phyloP scores from a whole-genome alignment of 2,888 invertebrate species.

The Phrixothrix hirtus region DNA sequence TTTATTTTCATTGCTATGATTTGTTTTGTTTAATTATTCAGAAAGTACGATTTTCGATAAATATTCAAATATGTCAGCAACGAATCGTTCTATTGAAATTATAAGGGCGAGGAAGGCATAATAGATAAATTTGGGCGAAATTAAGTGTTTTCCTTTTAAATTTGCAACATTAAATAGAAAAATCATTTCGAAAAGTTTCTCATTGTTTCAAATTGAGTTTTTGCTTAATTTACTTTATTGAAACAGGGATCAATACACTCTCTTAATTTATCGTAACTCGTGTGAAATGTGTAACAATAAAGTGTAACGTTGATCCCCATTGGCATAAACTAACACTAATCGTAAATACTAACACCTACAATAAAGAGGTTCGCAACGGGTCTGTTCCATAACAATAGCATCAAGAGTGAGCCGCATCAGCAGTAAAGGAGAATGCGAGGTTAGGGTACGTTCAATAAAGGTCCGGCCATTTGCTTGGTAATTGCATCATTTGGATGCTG shows the following conservation, averaged over 20 bases:
- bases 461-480: slow-evolving; percentile 52
- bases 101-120: too few relatives aligned
- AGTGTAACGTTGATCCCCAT: slow-evolving; percentile 32
- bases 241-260: slow-evolving; percentile 12
- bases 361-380: slow-evolving; percentile 42
- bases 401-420: slow-evolving; percentile 41
- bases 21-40: slow-evolving; percentile 9
- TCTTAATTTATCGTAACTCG: slow-evolving; percentile 24
- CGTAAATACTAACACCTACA: slow-evolving; percentile 43
- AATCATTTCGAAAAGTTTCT: too few relatives aligned
- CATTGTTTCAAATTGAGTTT: too few relatives aligned
- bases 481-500: slow-evolving; percentile 58
- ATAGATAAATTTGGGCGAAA: too few relatives aligned
- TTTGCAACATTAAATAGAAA: too few relatives aligned
- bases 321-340: slow-evolving; percentile 40
- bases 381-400: slow-evolving; percentile 43
- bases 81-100: too few relatives aligned
- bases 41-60: neutral
- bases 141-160: too few relatives aligned
- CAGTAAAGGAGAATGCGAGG: slow-evolving; percentile 36
- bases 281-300: slow-evolving; percentile 30
- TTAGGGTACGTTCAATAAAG: slow-evolving; percentile 42
- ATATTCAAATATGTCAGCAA: too few relatives aligned
- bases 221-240: neutral
- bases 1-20: slow-evolving; percentile 29